Evolutionary conservation across 2,113 vertebrate species (phyloP).

Genomic region (Probosciger aterrimus): DNA sequence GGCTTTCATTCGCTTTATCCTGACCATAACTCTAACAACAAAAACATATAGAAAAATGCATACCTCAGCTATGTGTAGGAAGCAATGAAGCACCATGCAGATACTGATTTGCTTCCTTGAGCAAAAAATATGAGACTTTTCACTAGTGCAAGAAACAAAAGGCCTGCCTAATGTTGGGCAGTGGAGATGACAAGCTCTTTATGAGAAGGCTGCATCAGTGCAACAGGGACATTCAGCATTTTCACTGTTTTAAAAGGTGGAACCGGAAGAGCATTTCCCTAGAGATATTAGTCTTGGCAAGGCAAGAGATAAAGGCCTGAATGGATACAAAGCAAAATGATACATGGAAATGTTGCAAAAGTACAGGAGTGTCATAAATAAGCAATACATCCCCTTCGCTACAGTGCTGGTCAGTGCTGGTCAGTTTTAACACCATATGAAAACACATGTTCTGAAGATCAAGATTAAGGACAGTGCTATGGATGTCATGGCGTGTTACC

Average conservation of each 20-base stretch:
- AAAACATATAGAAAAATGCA: accelerated
- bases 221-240: neutral
- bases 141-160: neutral
- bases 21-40: neutral
- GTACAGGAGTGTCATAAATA: neutral
- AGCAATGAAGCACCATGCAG: neutral
- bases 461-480: neutral
- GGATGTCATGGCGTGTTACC: neutral
- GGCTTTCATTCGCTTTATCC: neutral
- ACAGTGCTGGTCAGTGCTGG: accelerated
- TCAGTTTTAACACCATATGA: neutral
- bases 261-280: neutral
- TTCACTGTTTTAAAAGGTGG: neutral
- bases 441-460: neutral
- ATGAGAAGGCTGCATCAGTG: neutral
- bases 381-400: neutral
- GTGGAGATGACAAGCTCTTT: neutral
- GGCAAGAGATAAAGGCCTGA: neutral
- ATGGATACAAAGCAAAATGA: neutral
- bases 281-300: neutral
- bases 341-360: neutral
- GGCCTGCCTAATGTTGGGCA: neutral
- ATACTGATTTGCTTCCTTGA: neutral
- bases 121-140: neutral
- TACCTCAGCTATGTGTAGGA: neutral